phyloP scores from a whole-genome alignment of 1,140 invertebrate genomes.

The Diorhabda carinulata region DNA sequence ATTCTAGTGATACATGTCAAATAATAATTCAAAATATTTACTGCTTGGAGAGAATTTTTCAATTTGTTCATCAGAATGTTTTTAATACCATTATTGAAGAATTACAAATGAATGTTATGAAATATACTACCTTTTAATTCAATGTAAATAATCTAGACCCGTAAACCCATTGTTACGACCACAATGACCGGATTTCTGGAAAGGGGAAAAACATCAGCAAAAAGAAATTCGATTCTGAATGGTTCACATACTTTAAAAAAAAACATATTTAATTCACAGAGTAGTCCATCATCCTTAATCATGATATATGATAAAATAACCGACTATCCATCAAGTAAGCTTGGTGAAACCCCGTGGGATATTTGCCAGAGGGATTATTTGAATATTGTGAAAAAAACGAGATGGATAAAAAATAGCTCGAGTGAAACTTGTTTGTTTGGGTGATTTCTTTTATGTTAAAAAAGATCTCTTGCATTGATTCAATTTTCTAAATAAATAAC shows the following conservation, averaged over 20 bases:
- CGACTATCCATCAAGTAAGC: slow-evolving; percentile 10
- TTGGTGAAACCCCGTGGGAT: neutral
- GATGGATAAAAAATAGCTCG: neutral
- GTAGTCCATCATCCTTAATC: slow-evolving; percentile 14
- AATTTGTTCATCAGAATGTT: no score
- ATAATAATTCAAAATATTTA: no score
- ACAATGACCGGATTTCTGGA: neutral
- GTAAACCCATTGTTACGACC: no score
- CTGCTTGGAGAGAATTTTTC: no score
- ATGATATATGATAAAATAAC: slow-evolving; percentile 16
- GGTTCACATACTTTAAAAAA: slow-evolving; percentile 4
- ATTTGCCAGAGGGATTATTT: slow-evolving; percentile 6
- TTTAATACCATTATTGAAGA: no score
- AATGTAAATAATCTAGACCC: no score
- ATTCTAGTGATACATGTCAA: no score
- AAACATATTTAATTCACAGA: slow-evolving; percentile 11
- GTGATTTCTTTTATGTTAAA: no score
- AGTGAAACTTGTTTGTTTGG: neutral
- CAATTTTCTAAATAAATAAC: no score
- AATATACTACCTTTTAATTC: no score
- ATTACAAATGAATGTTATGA: no score
- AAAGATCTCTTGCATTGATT: no score
- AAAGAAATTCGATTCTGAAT: slow-evolving; percentile 5
- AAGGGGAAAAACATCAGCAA: slow-evolving; percentile 4
- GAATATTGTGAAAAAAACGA: slow-evolving; percentile 12